phyloP scores from a whole-genome alignment of 1,140 invertebrate genomes.

The Polypedilum vanderplanki region DNA sequence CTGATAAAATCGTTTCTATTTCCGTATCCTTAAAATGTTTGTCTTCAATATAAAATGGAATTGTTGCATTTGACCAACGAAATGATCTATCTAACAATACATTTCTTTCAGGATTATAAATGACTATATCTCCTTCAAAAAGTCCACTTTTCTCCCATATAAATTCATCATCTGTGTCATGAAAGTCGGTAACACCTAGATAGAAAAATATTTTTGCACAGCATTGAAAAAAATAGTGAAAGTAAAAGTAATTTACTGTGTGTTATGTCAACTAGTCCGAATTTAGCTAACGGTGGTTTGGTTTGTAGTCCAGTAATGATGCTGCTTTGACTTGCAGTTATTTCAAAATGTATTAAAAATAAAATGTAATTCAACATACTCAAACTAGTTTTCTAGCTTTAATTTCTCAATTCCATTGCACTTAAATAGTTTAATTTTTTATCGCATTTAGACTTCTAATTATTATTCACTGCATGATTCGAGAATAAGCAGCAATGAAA shows the following conservation, averaged over 20 bases:
- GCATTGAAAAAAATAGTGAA: no score
- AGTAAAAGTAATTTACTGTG: no score
- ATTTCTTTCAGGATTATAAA: slow-evolving; percentile 47
- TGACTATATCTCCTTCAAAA: slow-evolving; percentile 54
- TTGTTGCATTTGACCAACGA: slow-evolving; percentile 56
- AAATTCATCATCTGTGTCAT: not conserved
- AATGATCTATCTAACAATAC: slow-evolving; percentile 52
- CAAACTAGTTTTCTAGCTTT: not conserved
- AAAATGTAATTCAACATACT: slow-evolving; percentile 4
- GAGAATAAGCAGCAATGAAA: not conserved
- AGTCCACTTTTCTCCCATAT: slow-evolving; percentile 53
- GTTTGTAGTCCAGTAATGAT: not conserved
- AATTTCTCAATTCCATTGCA: not conserved
- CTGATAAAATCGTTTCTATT: slow-evolving; percentile 51
- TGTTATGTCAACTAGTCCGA: not conserved
- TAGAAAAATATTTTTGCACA: no score
- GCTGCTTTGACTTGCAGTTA: not conserved
- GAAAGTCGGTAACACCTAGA: no score
- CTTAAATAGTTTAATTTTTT: slow-evolving; percentile 3
- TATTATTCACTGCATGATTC: not conserved
- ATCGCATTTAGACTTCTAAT: not conserved
- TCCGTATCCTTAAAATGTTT: slow-evolving; percentile 54
- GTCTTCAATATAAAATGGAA: slow-evolving; percentile 56
- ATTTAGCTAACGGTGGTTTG: not conserved
- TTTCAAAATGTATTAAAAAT: not conserved